phyloP scores from a whole-genome alignment of 2,797 vertebrate genomes.

The Sebastes melanostomus region DNA sequence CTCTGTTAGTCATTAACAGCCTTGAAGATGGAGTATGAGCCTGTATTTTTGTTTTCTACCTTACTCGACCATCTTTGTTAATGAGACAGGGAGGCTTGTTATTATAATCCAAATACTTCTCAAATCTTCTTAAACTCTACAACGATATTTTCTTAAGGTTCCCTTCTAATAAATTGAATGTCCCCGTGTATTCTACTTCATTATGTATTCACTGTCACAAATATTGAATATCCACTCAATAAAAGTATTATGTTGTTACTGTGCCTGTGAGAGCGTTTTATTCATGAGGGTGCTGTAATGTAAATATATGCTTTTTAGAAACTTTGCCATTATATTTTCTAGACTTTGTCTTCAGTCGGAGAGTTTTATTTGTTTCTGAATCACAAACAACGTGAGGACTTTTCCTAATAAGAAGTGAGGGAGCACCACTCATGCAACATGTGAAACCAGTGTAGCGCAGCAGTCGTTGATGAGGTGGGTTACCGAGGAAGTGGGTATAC shows the following conservation, averaged over 20 bases:
- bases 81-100: constrained; percentile 46
- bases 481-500: no score
- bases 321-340: no score
- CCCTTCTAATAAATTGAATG: constrained; percentile 48
- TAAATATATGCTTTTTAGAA: not conserved
- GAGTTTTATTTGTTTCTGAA: no score
- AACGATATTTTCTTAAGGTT: constrained; percentile 58
- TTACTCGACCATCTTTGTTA: constrained; percentile 47
- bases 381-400: no score
- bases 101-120: constrained; percentile 42
- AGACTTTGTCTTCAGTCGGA: no score
- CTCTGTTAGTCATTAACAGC: constrained; percentile 21
- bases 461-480: rapidly evolving
- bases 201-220: constrained; percentile 60
- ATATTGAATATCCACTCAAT: constrained; percentile 61
- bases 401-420: no score
- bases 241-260: constrained; percentile 51
- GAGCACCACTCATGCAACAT: no score
- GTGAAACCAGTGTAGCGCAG: no score
- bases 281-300: not conserved
- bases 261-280: not conserved
- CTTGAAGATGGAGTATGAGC: constrained; percentile 30
- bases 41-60: constrained; percentile 31
- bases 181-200: constrained; percentile 34
- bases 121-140: constrained; percentile 33